Percentiles rank a stretch among this genome's conserved stretches.
Evolutionary conservation across 2,113 vertebrate genomes (phyloP).

Genomic region (Rhegmatorhina hoffmannsi): DNA sequence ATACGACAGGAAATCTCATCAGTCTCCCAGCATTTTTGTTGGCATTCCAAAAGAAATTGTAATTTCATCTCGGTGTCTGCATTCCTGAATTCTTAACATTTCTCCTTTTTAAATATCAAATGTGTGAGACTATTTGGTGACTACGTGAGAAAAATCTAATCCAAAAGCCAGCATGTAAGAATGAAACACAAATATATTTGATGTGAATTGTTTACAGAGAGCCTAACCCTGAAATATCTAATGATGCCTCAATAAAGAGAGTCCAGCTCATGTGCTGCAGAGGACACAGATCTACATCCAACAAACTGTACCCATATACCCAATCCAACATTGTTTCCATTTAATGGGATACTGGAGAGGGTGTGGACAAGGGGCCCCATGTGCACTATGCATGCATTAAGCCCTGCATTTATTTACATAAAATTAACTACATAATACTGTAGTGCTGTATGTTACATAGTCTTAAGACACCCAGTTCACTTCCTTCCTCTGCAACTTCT

Average conservation of each 20-base stretch:
- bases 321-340: background rate
- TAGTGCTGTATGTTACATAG: background rate
- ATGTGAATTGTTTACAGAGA: background rate
- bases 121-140: constrained; percentile 46
- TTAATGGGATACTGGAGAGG: background rate
- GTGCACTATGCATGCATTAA: background rate
- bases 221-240: background rate
- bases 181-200: background rate
- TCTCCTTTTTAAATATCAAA: constrained; percentile 70
- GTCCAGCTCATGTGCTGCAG: background rate
- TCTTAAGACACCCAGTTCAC: background rate
- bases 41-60: constrained; percentile 81
- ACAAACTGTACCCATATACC: background rate
- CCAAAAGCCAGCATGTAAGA: background rate
- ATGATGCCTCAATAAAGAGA: background rate
- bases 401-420: background rate
- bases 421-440: background rate
- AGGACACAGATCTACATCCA: rapidly evolving
- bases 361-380: background rate
- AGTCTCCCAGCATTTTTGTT: constrained; percentile 79
- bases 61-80: constrained; percentile 82
- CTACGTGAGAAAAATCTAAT: constrained; percentile 56
- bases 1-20: constrained; percentile 84
- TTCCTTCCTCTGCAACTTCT: background rate
- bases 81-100: constrained; percentile 88